Percentiles rank a stretch among this genome's conserved stretches.
phyloP scores from a whole-genome alignment of 2,113 vertebrate species.

The Nematolebias whitei region DNA sequence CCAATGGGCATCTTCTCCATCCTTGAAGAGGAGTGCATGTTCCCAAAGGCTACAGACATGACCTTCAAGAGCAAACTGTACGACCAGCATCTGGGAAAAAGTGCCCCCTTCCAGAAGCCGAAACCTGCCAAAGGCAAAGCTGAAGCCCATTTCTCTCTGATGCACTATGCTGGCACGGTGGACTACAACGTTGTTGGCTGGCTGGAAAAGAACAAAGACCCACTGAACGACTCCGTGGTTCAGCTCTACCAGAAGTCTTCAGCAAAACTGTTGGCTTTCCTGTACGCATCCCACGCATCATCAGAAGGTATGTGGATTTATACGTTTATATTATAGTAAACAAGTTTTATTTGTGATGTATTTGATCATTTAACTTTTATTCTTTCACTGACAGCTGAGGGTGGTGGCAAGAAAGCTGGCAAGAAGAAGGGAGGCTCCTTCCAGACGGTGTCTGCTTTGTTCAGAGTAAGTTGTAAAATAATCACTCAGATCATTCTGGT shows the following conservation, averaged over 20 bases:
- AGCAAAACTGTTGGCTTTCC: constrained; percentile 48
- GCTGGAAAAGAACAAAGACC: constrained; percentile 95
- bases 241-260: constrained; percentile 77
- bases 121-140: constrained; percentile 83
- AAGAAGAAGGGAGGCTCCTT: constrained; percentile 72
- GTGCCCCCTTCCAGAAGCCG: constrained; percentile 45
- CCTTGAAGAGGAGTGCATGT: constrained; percentile 81
- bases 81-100: constrained; percentile 89
- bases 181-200: constrained; percentile 91
- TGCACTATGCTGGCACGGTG: constrained; percentile 89
- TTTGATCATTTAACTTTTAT: too few relatives aligned
- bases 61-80: constrained; percentile 93
- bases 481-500: too few relatives aligned
- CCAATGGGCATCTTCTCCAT: constrained; percentile 82
- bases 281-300: constrained; percentile 49
- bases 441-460: constrained; percentile 64
- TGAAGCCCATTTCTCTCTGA: constrained; percentile 88
- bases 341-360: too few relatives aligned
- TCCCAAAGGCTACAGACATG: constrained; percentile 71
- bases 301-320: constrained; percentile 50
- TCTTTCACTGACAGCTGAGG: background rate
- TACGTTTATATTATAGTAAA: too few relatives aligned
- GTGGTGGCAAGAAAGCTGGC: constrained; percentile 64
- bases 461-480: constrained; percentile 51
- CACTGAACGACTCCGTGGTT: constrained; percentile 90